Conservation (phyloP, 1,140 invertebrate genomes). For the Bicyclus anynana region DNA sequence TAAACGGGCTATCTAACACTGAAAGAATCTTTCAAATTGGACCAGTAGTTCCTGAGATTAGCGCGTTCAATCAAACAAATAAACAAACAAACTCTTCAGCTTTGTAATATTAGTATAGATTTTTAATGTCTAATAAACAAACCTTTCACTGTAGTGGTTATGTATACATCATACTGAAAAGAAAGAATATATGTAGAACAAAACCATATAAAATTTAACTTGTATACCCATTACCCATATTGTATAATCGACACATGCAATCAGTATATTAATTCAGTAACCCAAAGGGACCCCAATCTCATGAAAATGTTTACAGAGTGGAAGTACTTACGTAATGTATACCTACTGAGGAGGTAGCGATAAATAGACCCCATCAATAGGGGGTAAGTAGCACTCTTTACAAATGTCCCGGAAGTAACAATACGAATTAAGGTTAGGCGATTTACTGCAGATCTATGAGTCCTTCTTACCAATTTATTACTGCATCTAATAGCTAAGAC, state of each 20-base stretch:
- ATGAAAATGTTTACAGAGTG: slow-evolving; percentile 16
- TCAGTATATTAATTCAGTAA: slow-evolving; percentile 11
- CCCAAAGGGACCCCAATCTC: slow-evolving; percentile 18
- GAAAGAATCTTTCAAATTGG: too few relatives aligned
- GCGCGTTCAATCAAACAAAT: too few relatives aligned
- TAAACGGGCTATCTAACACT: too few relatives aligned
- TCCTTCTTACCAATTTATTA: slow-evolving; percentile 33
- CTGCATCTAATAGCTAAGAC: not conserved
- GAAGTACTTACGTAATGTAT: slow-evolving; percentile 20
- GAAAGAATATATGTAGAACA: too few relatives aligned
- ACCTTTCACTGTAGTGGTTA: too few relatives aligned
- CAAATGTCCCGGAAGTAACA: slow-evolving; percentile 32
- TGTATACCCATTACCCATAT: not conserved
- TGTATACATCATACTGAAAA: not conserved
- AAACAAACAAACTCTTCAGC: too few relatives aligned
- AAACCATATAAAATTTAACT: too few relatives aligned
- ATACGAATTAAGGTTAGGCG: slow-evolving; percentile 36
- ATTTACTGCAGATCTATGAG: slow-evolving; percentile 35
- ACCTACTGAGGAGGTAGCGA: slow-evolving; percentile 25
- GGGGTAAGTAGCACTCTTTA: slow-evolving; percentile 32
- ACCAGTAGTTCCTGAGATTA: too few relatives aligned
- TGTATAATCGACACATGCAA: not conserved
- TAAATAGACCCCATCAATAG: slow-evolving; percentile 41
- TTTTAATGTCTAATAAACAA: too few relatives aligned
- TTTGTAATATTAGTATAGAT: too few relatives aligned